These are phyloP conservation scores for Caerostris extrusa DNA, from an alignment of 1,140 invertebrate species.

Conservation along the genomic window DNA sequence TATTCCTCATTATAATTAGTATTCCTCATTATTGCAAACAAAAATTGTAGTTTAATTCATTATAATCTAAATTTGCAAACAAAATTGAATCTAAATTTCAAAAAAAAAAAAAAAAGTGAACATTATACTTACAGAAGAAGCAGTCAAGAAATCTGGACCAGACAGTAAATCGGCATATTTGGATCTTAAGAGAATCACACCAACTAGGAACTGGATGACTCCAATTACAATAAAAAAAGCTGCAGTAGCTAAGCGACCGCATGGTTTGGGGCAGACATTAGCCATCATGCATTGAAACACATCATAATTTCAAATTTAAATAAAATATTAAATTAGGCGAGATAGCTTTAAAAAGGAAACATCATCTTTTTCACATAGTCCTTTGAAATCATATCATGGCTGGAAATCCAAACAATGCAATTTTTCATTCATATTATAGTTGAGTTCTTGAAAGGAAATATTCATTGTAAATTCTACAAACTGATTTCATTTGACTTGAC, in stretches of 20 bases:
- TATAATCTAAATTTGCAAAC: too few relatives aligned
- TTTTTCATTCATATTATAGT: too few relatives aligned
- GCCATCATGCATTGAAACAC: not conserved
- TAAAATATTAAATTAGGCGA: not conserved
- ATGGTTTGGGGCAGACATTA: slow-evolving; percentile 19
- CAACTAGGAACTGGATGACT: slow-evolving; percentile 38
- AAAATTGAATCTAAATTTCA: too few relatives aligned
- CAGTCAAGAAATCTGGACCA: slow-evolving; percentile 50
- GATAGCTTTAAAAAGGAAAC: not conserved
- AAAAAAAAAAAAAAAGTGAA: too few relatives aligned
- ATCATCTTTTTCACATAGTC: too few relatives aligned
- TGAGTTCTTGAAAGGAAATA: too few relatives aligned
- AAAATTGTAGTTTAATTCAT: not conserved
- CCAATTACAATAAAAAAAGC: slow-evolving; percentile 45
- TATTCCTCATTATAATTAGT: too few relatives aligned
- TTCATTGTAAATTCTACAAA: too few relatives aligned
- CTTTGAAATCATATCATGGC: too few relatives aligned
- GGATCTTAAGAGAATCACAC: slow-evolving; percentile 55
- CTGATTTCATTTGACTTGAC: too few relatives aligned
- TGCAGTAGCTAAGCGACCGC: slow-evolving; percentile 36
- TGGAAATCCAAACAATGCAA: too few relatives aligned
- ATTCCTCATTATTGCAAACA: not conserved
- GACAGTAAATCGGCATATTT: slow-evolving; percentile 35
- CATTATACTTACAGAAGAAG: slow-evolving; percentile 22
- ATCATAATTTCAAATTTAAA: not conserved